Evolutionary conservation across 1,140 invertebrate genomes (phyloP).

Genomic region (Alviniconcha marisindica): DNA sequence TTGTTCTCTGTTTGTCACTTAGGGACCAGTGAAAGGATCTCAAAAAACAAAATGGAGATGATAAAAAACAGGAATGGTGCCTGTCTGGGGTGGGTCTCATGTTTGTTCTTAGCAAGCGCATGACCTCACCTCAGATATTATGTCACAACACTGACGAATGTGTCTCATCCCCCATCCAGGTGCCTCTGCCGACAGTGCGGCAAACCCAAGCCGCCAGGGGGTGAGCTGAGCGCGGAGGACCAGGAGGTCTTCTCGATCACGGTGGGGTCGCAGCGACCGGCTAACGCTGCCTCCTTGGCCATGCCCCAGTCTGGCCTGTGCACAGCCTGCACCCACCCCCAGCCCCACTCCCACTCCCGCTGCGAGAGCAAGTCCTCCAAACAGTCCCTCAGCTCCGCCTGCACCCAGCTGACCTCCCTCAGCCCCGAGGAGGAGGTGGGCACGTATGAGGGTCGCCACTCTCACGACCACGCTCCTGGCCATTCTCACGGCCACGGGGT

Average conservation of each 20-base stretch:
- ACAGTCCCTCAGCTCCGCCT: constrained; percentile 47
- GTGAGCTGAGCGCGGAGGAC: constrained; percentile 63
- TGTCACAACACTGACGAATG: no score
- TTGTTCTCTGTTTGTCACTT: no score
- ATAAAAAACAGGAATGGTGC: no score
- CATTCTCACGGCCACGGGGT: background rate
- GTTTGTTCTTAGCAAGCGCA: no score
- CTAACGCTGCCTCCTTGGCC: background rate
- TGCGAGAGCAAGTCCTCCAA: constrained; percentile 53
- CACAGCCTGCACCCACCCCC: background rate
- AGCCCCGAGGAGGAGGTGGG: constrained; percentile 46
- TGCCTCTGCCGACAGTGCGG: constrained; percentile 40
- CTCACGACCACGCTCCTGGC: background rate
- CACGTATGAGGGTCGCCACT: constrained; percentile 33
- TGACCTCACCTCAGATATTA: no score
- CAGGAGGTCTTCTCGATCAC: constrained; percentile 66
- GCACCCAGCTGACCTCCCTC: constrained; percentile 50
- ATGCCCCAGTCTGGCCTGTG: background rate
- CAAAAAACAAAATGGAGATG: no score
- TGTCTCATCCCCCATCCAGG: background rate
- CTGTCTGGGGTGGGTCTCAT: no score
- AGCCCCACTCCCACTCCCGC: constrained; percentile 37
- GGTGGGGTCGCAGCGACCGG: constrained; percentile 17
- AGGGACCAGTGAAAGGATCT: no score
- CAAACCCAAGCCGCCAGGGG: constrained; percentile 38